Evolutionary conservation across 2,797 vertebrate genomes (phyloP).

Genomic region (Sebastes cheni): DNA sequence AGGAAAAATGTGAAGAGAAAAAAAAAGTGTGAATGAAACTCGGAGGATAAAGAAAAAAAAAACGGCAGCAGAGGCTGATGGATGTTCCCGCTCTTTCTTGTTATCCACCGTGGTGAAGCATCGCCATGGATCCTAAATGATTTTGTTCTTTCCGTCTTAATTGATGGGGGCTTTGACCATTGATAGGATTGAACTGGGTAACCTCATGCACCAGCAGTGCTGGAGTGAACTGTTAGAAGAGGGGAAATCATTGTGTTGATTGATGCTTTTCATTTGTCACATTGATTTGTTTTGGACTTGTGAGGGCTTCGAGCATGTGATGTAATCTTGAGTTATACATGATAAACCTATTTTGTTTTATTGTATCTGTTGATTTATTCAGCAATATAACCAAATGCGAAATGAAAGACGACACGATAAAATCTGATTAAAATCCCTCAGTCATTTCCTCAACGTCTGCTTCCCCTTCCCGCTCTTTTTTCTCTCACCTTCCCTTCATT

Average conservation of each 20-base stretch:
- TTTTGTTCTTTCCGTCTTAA: slow-evolving; percentile 38
- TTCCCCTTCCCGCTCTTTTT: not conserved
- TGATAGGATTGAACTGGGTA: slow-evolving; percentile 53
- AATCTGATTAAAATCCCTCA: not conserved
- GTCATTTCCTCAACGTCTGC: not conserved
- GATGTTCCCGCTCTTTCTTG: slow-evolving; percentile 6
- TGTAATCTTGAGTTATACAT: slow-evolving; percentile 28
- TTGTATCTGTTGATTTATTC: slow-evolving; percentile 6
- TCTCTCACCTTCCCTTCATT: slow-evolving; percentile 22
- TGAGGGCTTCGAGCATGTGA: slow-evolving; percentile 14
- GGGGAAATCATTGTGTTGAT: slow-evolving; percentile 51
- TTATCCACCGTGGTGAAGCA: slow-evolving; percentile 38
- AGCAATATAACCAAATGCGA: not conserved
- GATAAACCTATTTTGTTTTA: slow-evolving; percentile 2
- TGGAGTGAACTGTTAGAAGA: slow-evolving; percentile 29
- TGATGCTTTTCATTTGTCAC: slow-evolving; percentile 65
- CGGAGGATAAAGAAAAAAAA: not conserved
- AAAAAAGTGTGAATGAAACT: slow-evolving; percentile 7
- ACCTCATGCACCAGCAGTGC: slow-evolving; percentile 42
- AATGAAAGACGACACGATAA: not conserved
- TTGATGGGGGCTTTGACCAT: slow-evolving; percentile 34
- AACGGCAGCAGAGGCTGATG: slow-evolving; percentile 7
- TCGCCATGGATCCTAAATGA: slow-evolving; percentile 36
- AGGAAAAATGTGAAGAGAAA: not conserved
- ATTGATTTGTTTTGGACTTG: slow-evolving; percentile 55